Base-by-base conservation (phyloP, 2,888 invertebrate genomes). In the Drosophila testacea region DNA sequence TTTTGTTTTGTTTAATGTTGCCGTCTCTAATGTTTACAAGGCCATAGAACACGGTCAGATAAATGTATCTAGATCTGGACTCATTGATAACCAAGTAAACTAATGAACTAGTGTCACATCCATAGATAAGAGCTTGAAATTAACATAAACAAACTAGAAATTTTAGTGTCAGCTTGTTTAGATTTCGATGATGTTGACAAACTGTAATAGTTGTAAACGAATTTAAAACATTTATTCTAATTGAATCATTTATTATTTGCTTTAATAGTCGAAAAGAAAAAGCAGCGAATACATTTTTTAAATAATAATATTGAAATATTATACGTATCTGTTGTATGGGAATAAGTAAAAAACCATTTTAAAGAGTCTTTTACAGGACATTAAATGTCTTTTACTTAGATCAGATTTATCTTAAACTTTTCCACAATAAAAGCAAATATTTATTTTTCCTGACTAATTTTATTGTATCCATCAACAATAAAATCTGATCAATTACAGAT, bases 1-100 rank as follows among this genome's bases (percentile, higher is more conserved):
- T 22, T 22, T 22, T 22, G 62, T 42, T 68, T 62, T 59, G 55
- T 55, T 73, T 47, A 69, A 74, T 74, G 69, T 32, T 69, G 47
- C 51, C 11, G 44, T 34, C 22, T 28, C 7, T 11, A n/a, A 36
- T 44, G n/a, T 30, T 41, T 47, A 36, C 50, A 73, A 67, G 74
- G 74, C 75, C 51, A 60, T 30, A 39, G 39, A 41, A 38, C 41
- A 73, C 13, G 51, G 27, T n/a, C 36, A 55, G 16, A 32, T 51
- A 48, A 38, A 16, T 50, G 50, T 22, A 51, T 64, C 28, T 34
- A 78, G 73, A 75, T 73, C 56, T 22, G 32, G 28, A 41, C 61
- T 42, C 42, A 10, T 7, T 30, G 72, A 77, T 66, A 75, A 44
- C 9, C 52, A 38, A 1, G 38, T 28, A 6, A 72, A 47, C 55